Conservation (phyloP, 37 sponge, comb jelly and placozoan genomes). For the Aphrocallistes beatrix region DNA sequence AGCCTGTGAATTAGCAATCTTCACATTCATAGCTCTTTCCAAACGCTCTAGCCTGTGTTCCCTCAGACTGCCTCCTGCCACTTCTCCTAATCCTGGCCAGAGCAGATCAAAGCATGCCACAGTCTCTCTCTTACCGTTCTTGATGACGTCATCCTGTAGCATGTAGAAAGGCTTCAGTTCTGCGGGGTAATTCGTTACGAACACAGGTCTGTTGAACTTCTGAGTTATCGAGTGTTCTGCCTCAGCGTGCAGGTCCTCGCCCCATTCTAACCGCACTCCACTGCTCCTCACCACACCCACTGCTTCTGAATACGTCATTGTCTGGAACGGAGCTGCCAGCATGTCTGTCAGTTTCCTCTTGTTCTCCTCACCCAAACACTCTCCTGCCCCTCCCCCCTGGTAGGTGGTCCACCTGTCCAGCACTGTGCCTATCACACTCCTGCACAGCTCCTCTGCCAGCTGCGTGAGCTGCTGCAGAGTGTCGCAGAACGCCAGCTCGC, state of each 20-base stretch:
- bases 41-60: conserved; percentile 33
- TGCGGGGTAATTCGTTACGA: conserved; percentile 70
- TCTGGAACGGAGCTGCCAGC: not conserved
- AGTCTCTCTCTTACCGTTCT: conserved; percentile 7
- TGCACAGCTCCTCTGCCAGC: conserved; percentile 41
- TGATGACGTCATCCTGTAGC: conserved; percentile 11
- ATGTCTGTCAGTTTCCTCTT: not conserved
- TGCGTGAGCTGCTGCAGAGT: conserved; percentile 22
- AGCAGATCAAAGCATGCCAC: conserved; percentile 37
- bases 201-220: conserved; percentile 43
- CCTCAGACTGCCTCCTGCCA: conserved; percentile 40
- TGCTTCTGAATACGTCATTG: not conserved
- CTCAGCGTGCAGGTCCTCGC: conserved; percentile 47
- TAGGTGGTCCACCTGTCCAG: conserved; percentile 34
- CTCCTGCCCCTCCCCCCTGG: conserved; percentile 14
- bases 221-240: conserved; percentile 54
- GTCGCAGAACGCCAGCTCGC: conserved; percentile 36
- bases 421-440: conserved; percentile 22
- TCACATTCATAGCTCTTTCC: not conserved
- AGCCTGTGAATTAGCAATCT: not conserved
- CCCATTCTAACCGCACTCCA: conserved; percentile 35
- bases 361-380: not conserved
- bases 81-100: conserved; percentile 41
- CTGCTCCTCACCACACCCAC: not conserved
- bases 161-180: conserved; percentile 73